Evolutionary conservation across 1,140 invertebrate species (phyloP).

Genomic region (Conus ventricosus): DNA sequence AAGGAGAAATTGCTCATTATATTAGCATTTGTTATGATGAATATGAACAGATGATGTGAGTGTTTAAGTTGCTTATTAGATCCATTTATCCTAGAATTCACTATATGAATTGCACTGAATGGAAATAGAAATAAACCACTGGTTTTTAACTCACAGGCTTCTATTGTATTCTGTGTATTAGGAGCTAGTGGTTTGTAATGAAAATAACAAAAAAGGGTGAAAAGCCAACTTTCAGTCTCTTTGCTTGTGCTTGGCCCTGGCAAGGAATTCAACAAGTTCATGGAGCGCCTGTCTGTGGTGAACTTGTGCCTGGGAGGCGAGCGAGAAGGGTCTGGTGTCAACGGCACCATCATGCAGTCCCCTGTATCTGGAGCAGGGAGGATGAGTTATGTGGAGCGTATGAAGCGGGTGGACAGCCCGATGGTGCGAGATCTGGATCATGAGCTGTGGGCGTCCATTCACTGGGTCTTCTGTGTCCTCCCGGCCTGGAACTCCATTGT

Average conservation of each 20-base stretch:
- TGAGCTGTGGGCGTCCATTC: background rate
- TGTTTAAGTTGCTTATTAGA: no score
- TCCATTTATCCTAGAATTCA: no score
- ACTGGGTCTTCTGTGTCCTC: background rate
- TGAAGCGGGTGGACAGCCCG: background rate
- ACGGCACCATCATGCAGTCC: background rate
- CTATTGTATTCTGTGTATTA: no score
- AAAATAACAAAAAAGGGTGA: no score
- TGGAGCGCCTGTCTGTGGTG: constrained; percentile 64
- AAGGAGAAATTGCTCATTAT: no score
- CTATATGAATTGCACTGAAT: no score
- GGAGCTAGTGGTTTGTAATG: no score
- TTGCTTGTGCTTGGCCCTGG: constrained; percentile 18
- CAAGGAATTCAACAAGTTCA: constrained; percentile 73
- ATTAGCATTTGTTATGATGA: no score
- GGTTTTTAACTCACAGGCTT: no score
- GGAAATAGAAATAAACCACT: no score
- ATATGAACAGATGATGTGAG: no score
- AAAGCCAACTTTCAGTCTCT: background rate
- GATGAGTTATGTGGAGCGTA: background rate
- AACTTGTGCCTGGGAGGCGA: constrained; percentile 67
- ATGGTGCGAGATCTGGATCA: background rate
- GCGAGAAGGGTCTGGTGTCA: constrained; percentile 25
- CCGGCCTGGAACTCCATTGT: background rate
- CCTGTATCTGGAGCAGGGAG: background rate